A percentile compares a stretch with the other conserved stretches of the same genome.
Evolutionary conservation across 2,797 vertebrate genomes (phyloP).

Genomic region (Danio aesculapii): DNA sequence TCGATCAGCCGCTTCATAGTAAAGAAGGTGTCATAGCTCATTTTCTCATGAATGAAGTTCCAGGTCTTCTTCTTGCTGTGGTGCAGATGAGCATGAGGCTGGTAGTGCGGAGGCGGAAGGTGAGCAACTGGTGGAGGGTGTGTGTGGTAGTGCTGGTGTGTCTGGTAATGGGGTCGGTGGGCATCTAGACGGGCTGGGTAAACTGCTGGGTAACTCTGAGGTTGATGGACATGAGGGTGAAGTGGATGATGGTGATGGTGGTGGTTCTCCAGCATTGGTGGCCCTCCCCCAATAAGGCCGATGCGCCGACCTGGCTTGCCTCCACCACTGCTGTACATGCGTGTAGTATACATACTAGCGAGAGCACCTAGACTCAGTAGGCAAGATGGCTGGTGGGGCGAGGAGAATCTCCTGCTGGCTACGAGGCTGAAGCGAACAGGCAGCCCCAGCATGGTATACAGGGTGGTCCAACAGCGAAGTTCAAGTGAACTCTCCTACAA

Average conservation of each 20-base stretch:
- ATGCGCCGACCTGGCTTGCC: slow-evolving; percentile 73
- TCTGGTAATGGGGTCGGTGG: slow-evolving; percentile 72
- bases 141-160: slow-evolving; percentile 67
- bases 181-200: slow-evolving; percentile 74
- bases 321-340: slow-evolving; percentile 74
- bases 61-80: slow-evolving; percentile 84
- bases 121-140: slow-evolving; percentile 65
- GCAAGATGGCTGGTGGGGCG: slow-evolving; percentile 51
- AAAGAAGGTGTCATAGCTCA: slow-evolving; percentile 90
- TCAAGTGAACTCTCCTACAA: slow-evolving; percentile 62
- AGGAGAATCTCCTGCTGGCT: slow-evolving; percentile 68
- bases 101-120: slow-evolving; percentile 70
- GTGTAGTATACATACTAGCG: slow-evolving; percentile 76
- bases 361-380: slow-evolving; percentile 40
- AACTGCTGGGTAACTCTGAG: slow-evolving; percentile 65
- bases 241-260: slow-evolving; percentile 47
- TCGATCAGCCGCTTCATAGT: slow-evolving; percentile 92
- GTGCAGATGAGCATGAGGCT: slow-evolving; percentile 70
- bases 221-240: slow-evolving; percentile 66
- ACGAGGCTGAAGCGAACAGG: slow-evolving; percentile 72
- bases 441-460: slow-evolving; percentile 74
- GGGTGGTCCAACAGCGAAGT: slow-evolving; percentile 48
- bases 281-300: slow-evolving; percentile 67
- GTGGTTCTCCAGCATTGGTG: slow-evolving; percentile 71
- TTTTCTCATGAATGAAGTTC: slow-evolving; percentile 90